Base-by-base conservation (phyloP, 2,113 vertebrate genomes). In the Irena cyanogastra region DNA sequence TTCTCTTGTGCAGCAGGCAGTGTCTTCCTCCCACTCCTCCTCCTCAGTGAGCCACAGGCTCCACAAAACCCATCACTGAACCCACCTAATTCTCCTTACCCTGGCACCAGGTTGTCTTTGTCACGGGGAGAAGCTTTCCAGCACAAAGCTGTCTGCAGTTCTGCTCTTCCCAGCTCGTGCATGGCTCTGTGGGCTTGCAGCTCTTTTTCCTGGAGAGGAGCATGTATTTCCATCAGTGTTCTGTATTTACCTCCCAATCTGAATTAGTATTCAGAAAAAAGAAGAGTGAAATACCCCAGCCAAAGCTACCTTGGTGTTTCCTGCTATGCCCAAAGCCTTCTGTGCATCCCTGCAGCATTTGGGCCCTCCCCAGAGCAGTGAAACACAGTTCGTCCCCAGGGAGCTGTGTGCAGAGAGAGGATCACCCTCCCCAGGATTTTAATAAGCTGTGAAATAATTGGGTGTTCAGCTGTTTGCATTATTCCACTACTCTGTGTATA, bases 191-290 rank as follows among this genome's bases (percentile, higher is more conserved):
- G 49, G 30, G 23, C 31, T 69, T 41, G 20, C 33, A 44, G 56
- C 4, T 82, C 28, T 16, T 20, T 47, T 68, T 81, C 49, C 76
- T 49, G 54, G 35, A 65, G n/a, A 80, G 56, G 3, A 75, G 31
- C 21, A 41, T 0, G 0, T 16, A 13, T 44, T 71, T 61, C 47
- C 0, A 0, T 9, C 13, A 0, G 1, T 50, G 17, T 33, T 35
- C 28, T 0, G 6, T 5, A 41, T 87, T 90, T 86, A 33, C 86
- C 63, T 89, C 77, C 1, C 4, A 61, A 42, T 53, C 26, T 70
- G 45, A 79, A 77, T 41, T 42, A 21, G 11, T 47, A 33, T 59
- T 77, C 35, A 70, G 72, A 18, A 54, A 63, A 72, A 72, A 60
- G 6, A 37, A 80, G 52, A 24, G 33, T 0, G 19, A n/a, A 56